Evolutionary conservation across 2,113 vertebrate genomes (phyloP).

Genomic region (Sorex araneus): DNA sequence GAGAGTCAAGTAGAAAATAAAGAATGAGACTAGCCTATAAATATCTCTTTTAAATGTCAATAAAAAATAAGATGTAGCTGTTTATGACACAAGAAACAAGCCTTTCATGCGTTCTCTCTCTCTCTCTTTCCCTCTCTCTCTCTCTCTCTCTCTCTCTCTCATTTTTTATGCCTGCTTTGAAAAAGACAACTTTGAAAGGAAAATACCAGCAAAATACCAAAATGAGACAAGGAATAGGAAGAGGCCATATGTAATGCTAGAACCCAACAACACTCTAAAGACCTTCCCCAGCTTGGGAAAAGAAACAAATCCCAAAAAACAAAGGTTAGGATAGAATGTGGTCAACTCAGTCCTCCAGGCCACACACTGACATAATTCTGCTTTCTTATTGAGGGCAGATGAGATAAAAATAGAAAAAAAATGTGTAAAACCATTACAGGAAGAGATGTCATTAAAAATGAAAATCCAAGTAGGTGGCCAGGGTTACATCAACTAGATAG

Average conservation of each 20-base stretch:
- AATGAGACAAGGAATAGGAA: neutral
- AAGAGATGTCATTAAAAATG: neutral
- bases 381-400: neutral
- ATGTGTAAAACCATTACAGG: neutral
- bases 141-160: neutral
- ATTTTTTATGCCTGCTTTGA: neutral
- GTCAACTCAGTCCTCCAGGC: neutral
- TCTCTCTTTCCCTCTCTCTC: neutral
- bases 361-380: neutral
- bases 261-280: neutral
- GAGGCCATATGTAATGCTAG: neutral
- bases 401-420: slow-evolving; percentile 7
- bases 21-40: slow-evolving; percentile 64
- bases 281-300: neutral
- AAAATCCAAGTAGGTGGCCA: neutral
- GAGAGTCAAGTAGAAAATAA: slow-evolving; percentile 62
- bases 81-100: slow-evolving; percentile 68
- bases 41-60: slow-evolving; percentile 65
- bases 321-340: neutral
- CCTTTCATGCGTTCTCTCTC: neutral
- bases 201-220: slow-evolving; percentile 72
- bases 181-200: slow-evolving; percentile 55
- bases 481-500: slow-evolving; percentile 7
- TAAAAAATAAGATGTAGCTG: slow-evolving; percentile 64
- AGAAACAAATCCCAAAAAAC: slow-evolving; percentile 29